Base-by-base conservation (phyloP, 2,113 vertebrate genomes). In the Monopterus albus region DNA sequence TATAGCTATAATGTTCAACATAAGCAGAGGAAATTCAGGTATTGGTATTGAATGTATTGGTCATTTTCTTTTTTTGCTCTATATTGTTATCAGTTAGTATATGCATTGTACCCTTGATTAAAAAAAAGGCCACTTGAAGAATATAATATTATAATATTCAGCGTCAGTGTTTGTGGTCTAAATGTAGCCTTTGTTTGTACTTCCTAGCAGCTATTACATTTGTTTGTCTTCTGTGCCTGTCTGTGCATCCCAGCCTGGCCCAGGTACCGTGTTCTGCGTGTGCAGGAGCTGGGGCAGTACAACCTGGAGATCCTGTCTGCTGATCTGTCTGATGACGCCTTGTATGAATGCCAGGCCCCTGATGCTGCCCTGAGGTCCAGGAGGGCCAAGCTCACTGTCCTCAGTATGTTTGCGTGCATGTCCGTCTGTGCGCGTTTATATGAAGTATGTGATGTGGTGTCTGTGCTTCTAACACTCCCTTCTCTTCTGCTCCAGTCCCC, bases 261-360 rank as follows among this genome's bases (percentile, higher is more conserved):
- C 0, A 90, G 96, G 75, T 98, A 98, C 90, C 93, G 94, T 2
- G 89, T 98, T 28, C 79, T 97, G 66, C 95, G 95, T 23, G 90
- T 94, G 12, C 92, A 94, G 0, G 96, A 97, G 1, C 75, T 94
- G 3, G 96, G 97, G 0, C 96, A 97, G 81, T 96, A 96, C 92
- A 97, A 98, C 92, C 89, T 98, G 93, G 96, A 98, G 93, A 96
- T 98, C 85, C 88, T 88, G 0, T 91, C 92, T 0, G 96, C 96
- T 0, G 95, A 97, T 42, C 94, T 98, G 43, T 96, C 96, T 0
- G 97, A 98, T 13, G 97, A 98, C 42, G 95, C 96, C 26, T 86
- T 93, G 0, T 98, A 98, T 0, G 96, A 98, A 89, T 98, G 96
- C 87, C 97, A 98, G 90, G 97, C 96, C 67, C 97, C 97, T 0